A percentile compares a stretch with the other conserved stretches of the same genome.
phyloP scores from a whole-genome alignment of 2,888 invertebrate genomes.

The Leptarthrus brevirostris region DNA sequence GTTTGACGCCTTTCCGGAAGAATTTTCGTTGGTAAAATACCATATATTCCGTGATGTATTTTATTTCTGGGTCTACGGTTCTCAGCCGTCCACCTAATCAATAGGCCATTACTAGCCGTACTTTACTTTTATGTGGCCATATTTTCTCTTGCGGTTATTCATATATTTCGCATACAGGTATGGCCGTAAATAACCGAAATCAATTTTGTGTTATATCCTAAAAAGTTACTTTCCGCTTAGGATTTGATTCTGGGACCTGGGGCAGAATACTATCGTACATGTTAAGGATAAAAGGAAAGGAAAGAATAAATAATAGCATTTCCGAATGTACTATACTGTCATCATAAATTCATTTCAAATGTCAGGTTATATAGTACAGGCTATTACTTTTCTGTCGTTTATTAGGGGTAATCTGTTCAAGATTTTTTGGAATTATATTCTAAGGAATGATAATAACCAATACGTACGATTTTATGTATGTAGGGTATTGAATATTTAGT shows the following conservation, averaged over 20 bases:
- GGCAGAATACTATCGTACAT: constrained; percentile 1
- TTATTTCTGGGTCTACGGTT: constrained; percentile 34
- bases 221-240: constrained; percentile 35
- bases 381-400: too few species aligned
- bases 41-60: constrained; percentile 4
- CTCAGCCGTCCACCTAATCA: constrained; percentile 43
- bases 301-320: constrained; percentile 41
- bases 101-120: constrained; percentile 47
- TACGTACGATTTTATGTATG: too few species aligned
- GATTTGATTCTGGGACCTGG: constrained; percentile 36
- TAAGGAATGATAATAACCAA: too few species aligned
- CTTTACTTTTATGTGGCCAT: constrained; percentile 46
- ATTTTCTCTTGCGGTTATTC: constrained; percentile 46
- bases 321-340: constrained; percentile 36
- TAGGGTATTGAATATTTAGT: too few species aligned
- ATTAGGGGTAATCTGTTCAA: too few species aligned
- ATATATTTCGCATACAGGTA: constrained; percentile 41
- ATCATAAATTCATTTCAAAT: constrained; percentile 43
- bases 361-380: constrained; percentile 5
- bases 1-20: constrained; percentile 35
- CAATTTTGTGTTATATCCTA: constrained; percentile 44
- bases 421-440: too few species aligned
- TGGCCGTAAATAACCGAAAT: constrained; percentile 44
- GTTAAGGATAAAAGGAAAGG: neutral
- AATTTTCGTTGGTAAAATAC: constrained; percentile 21